Evolutionary conservation across 2,888 invertebrate species (phyloP).

Genomic region (Ptychoptera contaminata): DNA sequence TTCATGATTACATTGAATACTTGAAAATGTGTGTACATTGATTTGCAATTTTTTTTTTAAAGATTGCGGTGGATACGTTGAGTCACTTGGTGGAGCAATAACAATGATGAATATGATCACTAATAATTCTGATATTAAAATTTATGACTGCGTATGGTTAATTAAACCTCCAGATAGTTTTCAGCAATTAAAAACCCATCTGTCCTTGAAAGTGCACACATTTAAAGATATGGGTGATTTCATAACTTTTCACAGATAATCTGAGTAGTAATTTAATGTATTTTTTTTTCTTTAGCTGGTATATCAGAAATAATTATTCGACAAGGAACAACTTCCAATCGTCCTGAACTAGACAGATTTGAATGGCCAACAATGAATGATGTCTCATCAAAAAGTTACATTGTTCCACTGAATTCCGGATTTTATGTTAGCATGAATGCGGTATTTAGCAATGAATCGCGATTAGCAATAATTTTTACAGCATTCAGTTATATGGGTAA

Average conservation of each 20-base stretch:
- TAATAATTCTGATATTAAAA: slow-evolving; percentile 35
- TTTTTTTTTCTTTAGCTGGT: slow-evolving; percentile 28
- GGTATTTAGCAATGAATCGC: slow-evolving; percentile 43
- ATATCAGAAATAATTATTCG: slow-evolving; percentile 45
- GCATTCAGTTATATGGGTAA: slow-evolving; percentile 54
- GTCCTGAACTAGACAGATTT: slow-evolving; percentile 40
- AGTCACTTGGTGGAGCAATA: slow-evolving; percentile 52
- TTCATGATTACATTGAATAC: not conserved
- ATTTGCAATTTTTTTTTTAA: slow-evolving; percentile 14
- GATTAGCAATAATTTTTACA: slow-evolving; percentile 50
- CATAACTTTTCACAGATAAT: slow-evolving; percentile 18
- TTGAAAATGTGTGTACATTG: slow-evolving; percentile 5
- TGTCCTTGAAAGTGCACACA: slow-evolving; percentile 42
- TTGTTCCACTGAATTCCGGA: slow-evolving; percentile 44
- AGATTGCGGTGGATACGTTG: slow-evolving; percentile 56
- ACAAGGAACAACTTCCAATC: slow-evolving; percentile 50
- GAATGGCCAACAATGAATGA: slow-evolving; percentile 34
- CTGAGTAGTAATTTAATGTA: no score
- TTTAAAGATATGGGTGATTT: slow-evolving; percentile 36
- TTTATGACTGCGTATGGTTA: slow-evolving; percentile 57
- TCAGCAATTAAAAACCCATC: slow-evolving; percentile 47
- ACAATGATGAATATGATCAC: slow-evolving; percentile 61
- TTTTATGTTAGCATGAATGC: slow-evolving; percentile 54
- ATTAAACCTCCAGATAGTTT: slow-evolving; percentile 47
- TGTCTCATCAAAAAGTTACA: slow-evolving; percentile 35